Conservation (phyloP, 2,888 invertebrate species). For the Lamellibrachia satsuma region DNA sequence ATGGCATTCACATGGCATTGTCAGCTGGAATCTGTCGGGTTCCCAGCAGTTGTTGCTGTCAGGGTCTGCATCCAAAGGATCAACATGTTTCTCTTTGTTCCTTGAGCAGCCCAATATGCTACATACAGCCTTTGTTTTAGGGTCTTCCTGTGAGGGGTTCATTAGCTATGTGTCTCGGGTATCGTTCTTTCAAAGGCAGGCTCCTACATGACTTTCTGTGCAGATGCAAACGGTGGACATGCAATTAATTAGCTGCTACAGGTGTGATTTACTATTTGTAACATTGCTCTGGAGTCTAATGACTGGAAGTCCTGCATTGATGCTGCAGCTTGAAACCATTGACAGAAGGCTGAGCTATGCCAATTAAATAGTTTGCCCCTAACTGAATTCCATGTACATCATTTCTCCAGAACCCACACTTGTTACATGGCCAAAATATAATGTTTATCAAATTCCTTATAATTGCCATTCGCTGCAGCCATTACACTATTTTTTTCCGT, state of each 20-base stretch:
- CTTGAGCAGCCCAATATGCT: not conserved
- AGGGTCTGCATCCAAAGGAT: not conserved
- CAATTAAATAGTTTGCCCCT: not conserved
- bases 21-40: not conserved
- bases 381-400: not conserved
- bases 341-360: not conserved
- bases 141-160: not conserved
- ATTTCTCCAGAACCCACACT: not conserved
- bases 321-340: not conserved
- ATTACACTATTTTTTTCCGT: not conserved
- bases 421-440: not conserved
- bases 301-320: not conserved
- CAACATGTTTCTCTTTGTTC: not conserved
- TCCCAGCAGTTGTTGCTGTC: not conserved
- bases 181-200: not conserved
- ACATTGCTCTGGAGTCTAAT: not conserved
- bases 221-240: not conserved
- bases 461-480: not conserved
- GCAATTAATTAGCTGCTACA: not conserved
- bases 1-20: not conserved
- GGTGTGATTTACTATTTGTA: not conserved
- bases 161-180: not conserved
- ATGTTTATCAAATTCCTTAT: not conserved
- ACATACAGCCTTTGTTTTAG: not conserved
- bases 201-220: slow-evolving; percentile 2